Evolutionary conservation across 2,797 vertebrate genomes (phyloP).

Genomic region (Pseudopleuronectes americanus): DNA sequence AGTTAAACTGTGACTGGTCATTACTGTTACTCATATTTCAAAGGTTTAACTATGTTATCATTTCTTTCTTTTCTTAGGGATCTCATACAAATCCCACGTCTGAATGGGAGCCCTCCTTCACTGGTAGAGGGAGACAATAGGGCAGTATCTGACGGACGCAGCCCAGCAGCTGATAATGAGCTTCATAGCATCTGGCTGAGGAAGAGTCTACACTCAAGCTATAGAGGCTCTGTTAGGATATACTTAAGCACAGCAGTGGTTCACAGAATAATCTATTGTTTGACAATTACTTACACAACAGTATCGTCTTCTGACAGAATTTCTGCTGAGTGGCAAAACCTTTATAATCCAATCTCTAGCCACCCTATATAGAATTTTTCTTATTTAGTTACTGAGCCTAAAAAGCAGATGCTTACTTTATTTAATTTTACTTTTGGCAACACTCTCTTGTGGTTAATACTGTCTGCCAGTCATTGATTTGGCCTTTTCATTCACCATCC

Average conservation of each 20-base stretch:
- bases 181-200: no score
- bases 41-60: no score
- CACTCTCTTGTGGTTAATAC: not conserved
- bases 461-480: not conserved
- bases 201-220: no score
- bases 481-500: not conserved
- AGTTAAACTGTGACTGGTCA: no score
- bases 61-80: not conserved
- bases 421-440: not conserved
- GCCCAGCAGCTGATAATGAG: not conserved
- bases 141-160: not conserved
- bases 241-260: no score
- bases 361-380: not conserved
- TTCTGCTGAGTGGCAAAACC: not conserved
- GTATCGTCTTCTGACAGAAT: not conserved
- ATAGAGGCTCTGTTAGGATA: no score
- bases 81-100: not conserved
- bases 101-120: not conserved
- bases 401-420: not conserved
- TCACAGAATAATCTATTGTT: no score
- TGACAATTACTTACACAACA: no score
- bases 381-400: not conserved
- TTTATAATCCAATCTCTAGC: not conserved
- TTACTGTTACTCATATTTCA: no score
- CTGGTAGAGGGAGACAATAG: not conserved